These are phyloP conservation scores for Argyra leucocephala DNA, from an alignment of 2,888 invertebrate species.

Conservation along the genomic window DNA sequence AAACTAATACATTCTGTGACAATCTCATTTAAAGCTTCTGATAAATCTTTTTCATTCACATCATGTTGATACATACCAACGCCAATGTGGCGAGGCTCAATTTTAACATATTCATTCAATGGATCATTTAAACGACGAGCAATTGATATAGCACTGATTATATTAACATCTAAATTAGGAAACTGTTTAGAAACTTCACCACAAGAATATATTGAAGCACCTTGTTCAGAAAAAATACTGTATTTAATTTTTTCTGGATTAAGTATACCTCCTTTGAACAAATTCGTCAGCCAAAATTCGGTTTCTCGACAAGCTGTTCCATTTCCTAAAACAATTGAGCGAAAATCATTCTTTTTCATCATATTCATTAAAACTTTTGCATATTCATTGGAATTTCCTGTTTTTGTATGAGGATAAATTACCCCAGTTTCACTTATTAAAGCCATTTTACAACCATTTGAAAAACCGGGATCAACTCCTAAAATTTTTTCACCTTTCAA, in stretches of 20 bases:
- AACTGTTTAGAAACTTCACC: constrained; percentile 79
- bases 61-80: constrained; percentile 96
- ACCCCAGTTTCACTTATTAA: constrained; percentile 66
- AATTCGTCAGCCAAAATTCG: constrained; percentile 58
- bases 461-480: constrained; percentile 84
- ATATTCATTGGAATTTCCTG: constrained; percentile 33
- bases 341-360: constrained; percentile 52
- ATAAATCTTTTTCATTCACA: constrained; percentile 66
- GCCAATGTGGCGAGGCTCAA: constrained; percentile 85
- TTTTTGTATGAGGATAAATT: constrained; percentile 54
- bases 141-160: constrained; percentile 73
- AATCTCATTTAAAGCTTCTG: constrained; percentile 63
- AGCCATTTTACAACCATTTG: constrained; percentile 82
- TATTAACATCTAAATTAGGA: constrained; percentile 69
- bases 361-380: constrained; percentile 43
- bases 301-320: constrained; percentile 85
- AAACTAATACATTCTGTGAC: constrained; percentile 87
- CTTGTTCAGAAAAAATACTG: constrained; percentile 81
- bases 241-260: constrained; percentile 50
- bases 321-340: constrained; percentile 80
- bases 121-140: constrained; percentile 86
- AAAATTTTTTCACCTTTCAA: constrained; percentile 68
- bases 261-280: constrained; percentile 51
- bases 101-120: constrained; percentile 81
- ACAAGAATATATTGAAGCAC: constrained; percentile 87